phyloP scores from a whole-genome alignment of 1,140 invertebrate species.

The Drosophila nigromelanica region DNA sequence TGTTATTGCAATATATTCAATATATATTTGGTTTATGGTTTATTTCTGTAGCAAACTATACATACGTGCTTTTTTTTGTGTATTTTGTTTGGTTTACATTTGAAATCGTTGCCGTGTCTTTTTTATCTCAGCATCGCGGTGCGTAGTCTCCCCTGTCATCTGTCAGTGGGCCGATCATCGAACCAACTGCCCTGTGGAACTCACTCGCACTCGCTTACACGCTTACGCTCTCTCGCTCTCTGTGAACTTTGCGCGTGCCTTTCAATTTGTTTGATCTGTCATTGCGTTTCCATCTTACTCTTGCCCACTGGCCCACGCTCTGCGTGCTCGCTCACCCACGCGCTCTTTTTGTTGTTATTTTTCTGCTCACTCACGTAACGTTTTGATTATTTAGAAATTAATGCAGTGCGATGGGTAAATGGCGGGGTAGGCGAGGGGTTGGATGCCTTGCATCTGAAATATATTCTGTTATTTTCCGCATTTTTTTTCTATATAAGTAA shows the following conservation, averaged over 20 bases:
- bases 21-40: slow-evolving; percentile 67
- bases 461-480: slow-evolving; percentile 16
- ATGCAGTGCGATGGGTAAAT: slow-evolving; percentile 23
- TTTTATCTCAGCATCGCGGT: slow-evolving; percentile 24
- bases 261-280: slow-evolving; percentile 50
- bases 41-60: slow-evolving; percentile 62
- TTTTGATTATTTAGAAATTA: slow-evolving; percentile 36
- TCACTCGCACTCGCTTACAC: slow-evolving; percentile 1
- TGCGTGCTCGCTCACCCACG: slow-evolving; percentile 4
- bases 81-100: slow-evolving; percentile 76
- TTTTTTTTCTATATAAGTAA: not conserved
- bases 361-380: slow-evolving; percentile 11
- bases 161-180: slow-evolving; percentile 10
- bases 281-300: slow-evolving; percentile 36
- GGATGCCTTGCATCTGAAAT: slow-evolving; percentile 16
- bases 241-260: slow-evolving; percentile 40
- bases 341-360: slow-evolving; percentile 6
- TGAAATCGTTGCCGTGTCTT: slow-evolving; percentile 32
- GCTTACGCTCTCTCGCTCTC: slow-evolving; percentile 14
- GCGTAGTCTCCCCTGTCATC: slow-evolving; percentile 7
- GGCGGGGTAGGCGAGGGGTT: not conserved
- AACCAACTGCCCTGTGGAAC: slow-evolving; percentile 13
- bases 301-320: slow-evolving; percentile 2
- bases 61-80: slow-evolving; percentile 52
- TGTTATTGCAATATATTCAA: slow-evolving; percentile 40